A percentile compares a stretch with the other conserved stretches of the same genome.
phyloP scores from a whole-genome alignment of 2,113 vertebrate species.

The Oncorhynchus masou region DNA sequence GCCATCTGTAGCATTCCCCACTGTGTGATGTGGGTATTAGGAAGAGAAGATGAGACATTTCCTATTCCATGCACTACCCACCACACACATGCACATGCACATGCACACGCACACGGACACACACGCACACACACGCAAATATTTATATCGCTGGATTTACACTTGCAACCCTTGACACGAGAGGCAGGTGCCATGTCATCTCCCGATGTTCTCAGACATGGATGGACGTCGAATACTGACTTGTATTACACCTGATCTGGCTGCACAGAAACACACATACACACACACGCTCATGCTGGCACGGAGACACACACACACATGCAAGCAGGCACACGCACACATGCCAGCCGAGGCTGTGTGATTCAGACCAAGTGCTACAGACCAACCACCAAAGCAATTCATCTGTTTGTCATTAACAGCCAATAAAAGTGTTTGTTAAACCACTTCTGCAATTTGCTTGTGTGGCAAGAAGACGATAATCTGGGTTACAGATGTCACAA shows the following conservation, averaged over 20 bases:
- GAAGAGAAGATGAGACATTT: constrained; percentile 50
- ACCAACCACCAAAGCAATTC: constrained; percentile 35
- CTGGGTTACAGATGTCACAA: constrained; percentile 40
- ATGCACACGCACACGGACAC: no score
- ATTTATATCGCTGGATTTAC: no score
- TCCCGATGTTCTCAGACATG: no score
- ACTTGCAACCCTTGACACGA: no score
- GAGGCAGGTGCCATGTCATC: no score
- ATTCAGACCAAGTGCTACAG: constrained; percentile 25
- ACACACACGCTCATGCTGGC: no score
- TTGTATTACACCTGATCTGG: no score
- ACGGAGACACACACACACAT: no score
- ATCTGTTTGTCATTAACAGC: constrained; percentile 55
- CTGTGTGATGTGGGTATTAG: constrained; percentile 61
- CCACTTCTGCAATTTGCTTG: constrained; percentile 49
- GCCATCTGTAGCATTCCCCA: constrained; percentile 63
- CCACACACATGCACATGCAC: no score
- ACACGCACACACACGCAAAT: no score
- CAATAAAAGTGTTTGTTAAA: constrained; percentile 60
- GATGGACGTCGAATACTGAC: no score
- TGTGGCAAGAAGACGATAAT: constrained; percentile 48
- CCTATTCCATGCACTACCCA: background rate
- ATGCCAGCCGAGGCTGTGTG: constrained; percentile 3
- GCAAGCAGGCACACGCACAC: constrained; percentile 1
- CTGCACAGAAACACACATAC: no score